These are phyloP conservation scores for Emys orbicularis DNA, from an alignment of 2,797 vertebrate genomes.

Conservation along the genomic window DNA sequence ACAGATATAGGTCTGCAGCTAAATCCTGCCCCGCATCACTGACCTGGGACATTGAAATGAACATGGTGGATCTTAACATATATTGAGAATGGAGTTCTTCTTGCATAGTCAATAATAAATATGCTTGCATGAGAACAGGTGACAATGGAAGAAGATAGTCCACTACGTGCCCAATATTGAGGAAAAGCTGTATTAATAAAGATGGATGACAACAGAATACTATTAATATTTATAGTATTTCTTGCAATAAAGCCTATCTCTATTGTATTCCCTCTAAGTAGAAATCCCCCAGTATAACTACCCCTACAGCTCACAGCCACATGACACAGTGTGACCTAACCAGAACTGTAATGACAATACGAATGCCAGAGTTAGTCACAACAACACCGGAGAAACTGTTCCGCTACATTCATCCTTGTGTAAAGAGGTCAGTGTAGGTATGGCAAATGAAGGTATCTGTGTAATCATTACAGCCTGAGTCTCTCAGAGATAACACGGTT, in stretches of 20 bases:
- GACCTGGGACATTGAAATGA: slow-evolving; percentile 29
- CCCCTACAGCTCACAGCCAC: slow-evolving; percentile 42
- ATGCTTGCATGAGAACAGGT: slow-evolving; percentile 23
- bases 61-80: not conserved
- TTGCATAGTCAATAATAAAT: not conserved
- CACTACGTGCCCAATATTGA: slow-evolving; percentile 38
- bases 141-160: slow-evolving; percentile 45
- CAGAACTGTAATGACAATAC: not conserved
- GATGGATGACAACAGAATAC: slow-evolving; percentile 65
- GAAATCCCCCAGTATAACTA: slow-evolving; percentile 52
- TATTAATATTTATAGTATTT: slow-evolving; percentile 46
- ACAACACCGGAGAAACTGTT: not conserved
- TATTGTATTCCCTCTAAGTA: slow-evolving; percentile 22
- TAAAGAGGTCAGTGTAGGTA: not conserved
- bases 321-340: slow-evolving; percentile 66
- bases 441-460: not conserved
- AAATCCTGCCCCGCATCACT: slow-evolving; percentile 17
- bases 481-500: not conserved
- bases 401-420: not conserved
- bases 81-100: not conserved
- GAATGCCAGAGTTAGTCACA: not conserved
- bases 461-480: not conserved
- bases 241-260: not conserved
- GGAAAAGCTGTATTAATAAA: slow-evolving; percentile 75
- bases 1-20: slow-evolving; percentile 8